Percentiles rank a stretch among this genome's conserved stretches.
These are phyloP conservation scores for Rhabditophanes sp. DNA, from an alignment of 2,888 invertebrate genomes.

Conservation along the genomic window DNA sequence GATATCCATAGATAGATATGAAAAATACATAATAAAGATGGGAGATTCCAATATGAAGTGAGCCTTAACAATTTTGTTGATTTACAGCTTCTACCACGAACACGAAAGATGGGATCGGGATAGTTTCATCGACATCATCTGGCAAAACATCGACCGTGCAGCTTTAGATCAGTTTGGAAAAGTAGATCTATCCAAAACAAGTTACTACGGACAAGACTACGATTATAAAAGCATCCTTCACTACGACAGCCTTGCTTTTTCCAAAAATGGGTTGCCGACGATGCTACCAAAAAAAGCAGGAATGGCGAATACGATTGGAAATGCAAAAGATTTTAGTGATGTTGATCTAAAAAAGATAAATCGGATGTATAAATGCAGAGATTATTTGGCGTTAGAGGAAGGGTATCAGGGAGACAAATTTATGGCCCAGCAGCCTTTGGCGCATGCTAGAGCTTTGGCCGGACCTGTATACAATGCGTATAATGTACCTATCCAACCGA, in stretches of 20 bases:
- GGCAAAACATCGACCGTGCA: constrained; percentile 44
- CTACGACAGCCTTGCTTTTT: constrained; percentile 43
- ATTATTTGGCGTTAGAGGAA: too few relatives aligned
- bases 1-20: too few relatives aligned
- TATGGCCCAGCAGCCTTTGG: too few relatives aligned
- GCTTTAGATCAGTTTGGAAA: constrained; percentile 44
- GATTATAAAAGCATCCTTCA: constrained; percentile 44
- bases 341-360: constrained; percentile 43
- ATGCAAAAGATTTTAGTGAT: constrained; percentile 40
- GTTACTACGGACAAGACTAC: constrained; percentile 43
- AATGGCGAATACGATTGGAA: constrained; percentile 30
- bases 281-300: constrained; percentile 41
- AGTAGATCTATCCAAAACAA: constrained; percentile 43
- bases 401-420: too few relatives aligned
- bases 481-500: too few relatives aligned
- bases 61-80: constrained; percentile 1
- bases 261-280: constrained; percentile 43
- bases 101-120: constrained; percentile 44
- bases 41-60: neutral
- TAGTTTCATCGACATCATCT: constrained; percentile 43
- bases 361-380: constrained; percentile 44
- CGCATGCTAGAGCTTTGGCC: too few relatives aligned
- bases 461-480: too few relatives aligned
- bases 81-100: constrained; percentile 8
- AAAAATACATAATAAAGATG: neutral